These are phyloP conservation scores for Cotesia typhae DNA, from an alignment of 1,140 invertebrate species.

Conservation along the genomic window DNA sequence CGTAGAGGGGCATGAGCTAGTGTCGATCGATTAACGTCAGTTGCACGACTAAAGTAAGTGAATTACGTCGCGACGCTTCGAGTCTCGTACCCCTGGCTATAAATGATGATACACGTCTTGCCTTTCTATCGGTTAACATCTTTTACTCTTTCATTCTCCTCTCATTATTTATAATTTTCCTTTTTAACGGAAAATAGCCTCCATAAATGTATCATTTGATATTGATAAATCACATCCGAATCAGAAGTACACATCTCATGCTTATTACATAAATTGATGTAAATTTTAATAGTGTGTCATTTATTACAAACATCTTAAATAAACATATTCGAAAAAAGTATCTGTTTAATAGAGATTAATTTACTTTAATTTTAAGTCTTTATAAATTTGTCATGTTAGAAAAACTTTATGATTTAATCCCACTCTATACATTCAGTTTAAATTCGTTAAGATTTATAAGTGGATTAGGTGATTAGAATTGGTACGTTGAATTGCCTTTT, in stretches of 20 bases:
- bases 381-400: background rate
- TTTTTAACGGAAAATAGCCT: background rate
- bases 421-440: conserved; percentile 8
- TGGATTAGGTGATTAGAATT: conserved; percentile 35
- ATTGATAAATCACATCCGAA: conserved; percentile 20
- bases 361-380: background rate
- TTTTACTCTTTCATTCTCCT: background rate
- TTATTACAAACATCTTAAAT: too few relatives aligned
- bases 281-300: conserved; percentile 2
- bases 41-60: conserved; percentile 16
- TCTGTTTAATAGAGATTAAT: too few relatives aligned
- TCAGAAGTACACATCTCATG: conserved; percentile 2
- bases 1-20: conserved; percentile 9
- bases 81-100: conserved; percentile 14
- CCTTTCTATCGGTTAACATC: background rate
- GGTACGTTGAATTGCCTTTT: conserved; percentile 16
- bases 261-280: background rate
- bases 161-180: background rate
- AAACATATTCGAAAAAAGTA: too few relatives aligned
- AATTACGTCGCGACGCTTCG: conserved; percentile 21
- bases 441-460: conserved; percentile 38
- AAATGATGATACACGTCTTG: conserved; percentile 12
- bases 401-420: conserved; percentile 10
- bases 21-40: conserved; percentile 20
- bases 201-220: conserved; percentile 18